phyloP scores from a whole-genome alignment of 2,113 vertebrate species.

The Enhydra lutris region DNA sequence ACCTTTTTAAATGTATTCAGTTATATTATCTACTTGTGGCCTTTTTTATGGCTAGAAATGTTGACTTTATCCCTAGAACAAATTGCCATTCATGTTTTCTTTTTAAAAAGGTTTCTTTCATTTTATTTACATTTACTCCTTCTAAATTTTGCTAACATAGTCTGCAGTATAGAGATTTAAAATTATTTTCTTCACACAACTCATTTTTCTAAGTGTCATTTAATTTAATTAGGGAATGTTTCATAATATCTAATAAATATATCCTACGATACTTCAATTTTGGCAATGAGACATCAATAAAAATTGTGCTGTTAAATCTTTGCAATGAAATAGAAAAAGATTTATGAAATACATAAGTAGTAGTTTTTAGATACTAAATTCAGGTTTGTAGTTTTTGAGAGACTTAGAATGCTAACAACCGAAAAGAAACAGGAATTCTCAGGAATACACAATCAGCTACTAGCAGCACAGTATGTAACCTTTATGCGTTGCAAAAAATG shows the following conservation, averaged over 20 bases:
- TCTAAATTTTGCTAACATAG: not conserved
- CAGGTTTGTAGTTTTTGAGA: not conserved
- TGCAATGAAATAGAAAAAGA: not conserved
- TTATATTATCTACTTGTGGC: not conserved
- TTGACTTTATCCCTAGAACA: not conserved
- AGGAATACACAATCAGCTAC: constrained; percentile 12
- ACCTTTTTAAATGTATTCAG: not conserved
- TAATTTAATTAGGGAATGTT: constrained; percentile 25
- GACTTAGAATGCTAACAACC: constrained; percentile 14
- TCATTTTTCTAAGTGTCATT: constrained; percentile 8
- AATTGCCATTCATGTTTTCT: not conserved
- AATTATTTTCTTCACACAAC: constrained; percentile 30
- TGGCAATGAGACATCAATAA: not conserved
- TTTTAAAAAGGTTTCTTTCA: not conserved
- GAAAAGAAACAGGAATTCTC: constrained; percentile 8
- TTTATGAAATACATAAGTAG: not conserved
- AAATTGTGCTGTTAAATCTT: constrained; percentile 33
- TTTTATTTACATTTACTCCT: not conserved
- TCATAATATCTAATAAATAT: not conserved
- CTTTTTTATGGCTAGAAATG: not conserved
- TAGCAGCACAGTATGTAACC: not conserved
- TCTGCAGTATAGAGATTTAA: not conserved
- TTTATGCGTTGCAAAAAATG: not conserved
- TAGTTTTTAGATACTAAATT: constrained; percentile 15
- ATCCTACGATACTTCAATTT: constrained; percentile 4